These are phyloP conservation scores for Nannoperca australis DNA, from an alignment of 2,797 vertebrate genomes.

Conservation along the genomic window DNA sequence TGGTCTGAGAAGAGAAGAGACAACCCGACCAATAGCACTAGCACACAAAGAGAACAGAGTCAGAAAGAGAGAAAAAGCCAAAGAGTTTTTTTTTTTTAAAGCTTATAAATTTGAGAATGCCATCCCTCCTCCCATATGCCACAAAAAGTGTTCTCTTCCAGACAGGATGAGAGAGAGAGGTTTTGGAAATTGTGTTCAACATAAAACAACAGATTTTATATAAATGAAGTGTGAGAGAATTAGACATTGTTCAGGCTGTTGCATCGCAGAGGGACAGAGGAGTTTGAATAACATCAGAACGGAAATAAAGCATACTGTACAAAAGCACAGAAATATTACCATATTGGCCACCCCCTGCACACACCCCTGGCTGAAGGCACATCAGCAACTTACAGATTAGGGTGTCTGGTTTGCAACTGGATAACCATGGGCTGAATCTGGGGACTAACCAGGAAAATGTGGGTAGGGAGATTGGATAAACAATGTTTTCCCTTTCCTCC, in stretches of 20 bases:
- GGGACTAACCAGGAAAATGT: constrained; percentile 1
- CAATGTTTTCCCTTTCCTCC: constrained; percentile 9
- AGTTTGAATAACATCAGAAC: constrained; percentile 19
- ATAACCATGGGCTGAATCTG: constrained; percentile 2
- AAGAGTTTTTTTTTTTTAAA: constrained; percentile 17
- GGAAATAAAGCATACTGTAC: constrained; percentile 14
- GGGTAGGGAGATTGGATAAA: constrained; percentile 1
- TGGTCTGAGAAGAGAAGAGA: constrained; percentile 48
- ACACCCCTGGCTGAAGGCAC: background rate
- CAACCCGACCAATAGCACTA: constrained; percentile 30
- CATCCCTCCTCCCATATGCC: constrained; percentile 45
- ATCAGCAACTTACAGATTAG: constrained; percentile 18
- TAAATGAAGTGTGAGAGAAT: constrained; percentile 16
- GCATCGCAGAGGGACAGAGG: background rate
- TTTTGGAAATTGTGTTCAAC: constrained; percentile 29
- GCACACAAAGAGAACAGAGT: constrained; percentile 47
- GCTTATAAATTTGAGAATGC: constrained; percentile 59
- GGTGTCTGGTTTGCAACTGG: background rate
- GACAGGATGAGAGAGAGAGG: constrained; percentile 10
- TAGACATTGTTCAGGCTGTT: background rate
- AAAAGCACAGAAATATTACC: constrained; percentile 14
- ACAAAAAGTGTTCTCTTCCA: constrained; percentile 48
- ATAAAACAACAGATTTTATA: constrained; percentile 32
- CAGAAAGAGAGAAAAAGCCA: constrained; percentile 17
- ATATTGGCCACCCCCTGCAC: background rate